A percentile compares a stretch with the other conserved stretches of the same genome.
These are phyloP conservation scores for Emys orbicularis DNA, from an alignment of 2,797 vertebrate genomes.

Conservation along the genomic window DNA sequence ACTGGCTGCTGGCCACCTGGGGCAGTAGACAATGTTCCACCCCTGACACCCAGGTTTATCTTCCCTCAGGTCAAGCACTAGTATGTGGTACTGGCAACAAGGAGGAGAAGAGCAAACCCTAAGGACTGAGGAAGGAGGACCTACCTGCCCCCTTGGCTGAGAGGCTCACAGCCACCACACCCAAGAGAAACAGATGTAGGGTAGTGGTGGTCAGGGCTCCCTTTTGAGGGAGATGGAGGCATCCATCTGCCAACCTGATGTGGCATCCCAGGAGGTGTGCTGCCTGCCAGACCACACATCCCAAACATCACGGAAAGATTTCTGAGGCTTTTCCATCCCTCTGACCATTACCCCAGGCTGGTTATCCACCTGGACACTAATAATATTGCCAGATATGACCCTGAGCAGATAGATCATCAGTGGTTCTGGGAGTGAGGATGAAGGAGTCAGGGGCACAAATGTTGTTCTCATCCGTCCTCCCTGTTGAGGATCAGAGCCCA, in stretches of 20 bases:
- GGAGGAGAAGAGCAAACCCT: too few relatives aligned
- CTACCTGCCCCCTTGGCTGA: too few relatives aligned
- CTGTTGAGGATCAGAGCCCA: neutral
- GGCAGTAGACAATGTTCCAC: too few relatives aligned
- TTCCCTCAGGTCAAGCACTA: too few relatives aligned
- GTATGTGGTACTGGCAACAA: too few relatives aligned
- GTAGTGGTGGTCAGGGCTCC: neutral
- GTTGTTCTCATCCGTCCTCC: neutral
- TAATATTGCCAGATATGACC: neutral
- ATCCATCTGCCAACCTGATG: neutral
- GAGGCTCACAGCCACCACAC: neutral
- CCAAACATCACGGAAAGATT: neutral
- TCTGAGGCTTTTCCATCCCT: neutral
- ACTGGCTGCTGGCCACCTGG: too few relatives aligned
- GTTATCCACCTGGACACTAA: neutral
- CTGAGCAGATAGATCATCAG: neutral
- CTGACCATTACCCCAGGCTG: neutral
- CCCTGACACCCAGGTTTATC: too few relatives aligned
- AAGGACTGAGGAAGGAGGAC: too few relatives aligned
- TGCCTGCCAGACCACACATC: neutral
- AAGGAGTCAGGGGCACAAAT: neutral
- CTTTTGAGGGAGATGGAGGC: neutral
- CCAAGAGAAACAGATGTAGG: neutral
- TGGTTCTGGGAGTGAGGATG: neutral
- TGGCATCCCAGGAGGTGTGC: neutral